Conservation (phyloP, 2,113 vertebrate genomes). For the Micromys minutus region DNA sequence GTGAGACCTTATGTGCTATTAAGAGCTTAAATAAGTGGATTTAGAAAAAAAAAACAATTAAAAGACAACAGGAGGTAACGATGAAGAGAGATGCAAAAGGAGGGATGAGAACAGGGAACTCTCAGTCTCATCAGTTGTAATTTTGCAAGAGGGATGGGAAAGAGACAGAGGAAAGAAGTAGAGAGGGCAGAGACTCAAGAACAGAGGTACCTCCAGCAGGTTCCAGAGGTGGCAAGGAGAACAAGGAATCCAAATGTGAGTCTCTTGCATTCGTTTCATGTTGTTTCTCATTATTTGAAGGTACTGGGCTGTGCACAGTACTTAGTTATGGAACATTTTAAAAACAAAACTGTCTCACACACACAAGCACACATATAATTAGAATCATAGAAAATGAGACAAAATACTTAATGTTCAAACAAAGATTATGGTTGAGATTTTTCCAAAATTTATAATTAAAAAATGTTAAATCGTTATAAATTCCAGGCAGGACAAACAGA, state of each 20-base stretch:
- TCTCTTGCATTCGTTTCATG: neutral
- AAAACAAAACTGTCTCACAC: neutral
- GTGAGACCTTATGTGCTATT: neutral
- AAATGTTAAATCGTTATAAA: neutral
- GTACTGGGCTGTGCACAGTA: neutral
- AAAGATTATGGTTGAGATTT: neutral
- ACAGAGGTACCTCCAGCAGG: neutral
- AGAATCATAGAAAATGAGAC: neutral
- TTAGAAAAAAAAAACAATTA: slow-evolving; percentile 1
- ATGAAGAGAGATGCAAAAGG: neutral
- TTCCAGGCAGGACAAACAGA: neutral
- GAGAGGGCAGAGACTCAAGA: neutral
- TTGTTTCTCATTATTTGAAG: neutral
- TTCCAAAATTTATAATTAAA: neutral
- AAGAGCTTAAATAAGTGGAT: neutral
- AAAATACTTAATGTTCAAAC: neutral
- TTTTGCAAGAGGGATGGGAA: neutral
- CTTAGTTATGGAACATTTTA: neutral
- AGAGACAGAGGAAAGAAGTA: neutral
- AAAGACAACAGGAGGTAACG: neutral
- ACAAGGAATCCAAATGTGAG: neutral
- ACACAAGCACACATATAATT: neutral
- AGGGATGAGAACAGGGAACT: neutral
- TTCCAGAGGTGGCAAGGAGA: neutral
- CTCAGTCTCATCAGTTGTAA: neutral